A percentile compares a stretch with the other conserved stretches of the same genome.
Conservation (phyloP, 1,140 invertebrate species). For the Eciton burchellii region DNA sequence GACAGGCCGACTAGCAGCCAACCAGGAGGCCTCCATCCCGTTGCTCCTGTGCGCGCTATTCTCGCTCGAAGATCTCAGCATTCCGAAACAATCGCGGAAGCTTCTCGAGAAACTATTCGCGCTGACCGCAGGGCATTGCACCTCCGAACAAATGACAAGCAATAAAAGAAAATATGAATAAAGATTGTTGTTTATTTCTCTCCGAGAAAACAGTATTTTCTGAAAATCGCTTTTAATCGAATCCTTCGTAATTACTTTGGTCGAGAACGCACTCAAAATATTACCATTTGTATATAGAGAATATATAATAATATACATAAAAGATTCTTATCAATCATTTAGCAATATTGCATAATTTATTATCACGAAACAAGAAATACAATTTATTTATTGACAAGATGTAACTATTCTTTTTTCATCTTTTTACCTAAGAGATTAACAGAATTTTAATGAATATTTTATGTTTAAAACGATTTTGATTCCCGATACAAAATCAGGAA, state of each 20-base stretch:
- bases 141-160: background rate
- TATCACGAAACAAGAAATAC: no score
- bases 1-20: slow-evolving; percentile 81
- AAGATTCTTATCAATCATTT: no score
- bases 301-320: no score
- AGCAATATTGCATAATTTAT: no score
- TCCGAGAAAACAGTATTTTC: slow-evolving; percentile 2
- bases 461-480: no score
- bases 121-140: background rate
- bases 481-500: no score
- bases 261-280: no score
- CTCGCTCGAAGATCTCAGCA: slow-evolving; percentile 61
- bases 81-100: slow-evolving; percentile 58
- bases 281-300: no score
- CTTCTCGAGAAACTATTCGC: slow-evolving; percentile 9
- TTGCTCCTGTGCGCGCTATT: slow-evolving; percentile 61
- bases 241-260: background rate
- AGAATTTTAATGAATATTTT: no score
- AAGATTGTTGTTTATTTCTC: background rate
- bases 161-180: background rate
- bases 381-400: no score
- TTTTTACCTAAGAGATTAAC: no score
- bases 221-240: background rate
- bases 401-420: no score
- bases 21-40: slow-evolving; percentile 61